Evolutionary conservation across 1,140 invertebrate genomes (phyloP), one percentile per base, ranked within the genome.

Genomic region (Pseudachorutes palmiensis): DNA sequence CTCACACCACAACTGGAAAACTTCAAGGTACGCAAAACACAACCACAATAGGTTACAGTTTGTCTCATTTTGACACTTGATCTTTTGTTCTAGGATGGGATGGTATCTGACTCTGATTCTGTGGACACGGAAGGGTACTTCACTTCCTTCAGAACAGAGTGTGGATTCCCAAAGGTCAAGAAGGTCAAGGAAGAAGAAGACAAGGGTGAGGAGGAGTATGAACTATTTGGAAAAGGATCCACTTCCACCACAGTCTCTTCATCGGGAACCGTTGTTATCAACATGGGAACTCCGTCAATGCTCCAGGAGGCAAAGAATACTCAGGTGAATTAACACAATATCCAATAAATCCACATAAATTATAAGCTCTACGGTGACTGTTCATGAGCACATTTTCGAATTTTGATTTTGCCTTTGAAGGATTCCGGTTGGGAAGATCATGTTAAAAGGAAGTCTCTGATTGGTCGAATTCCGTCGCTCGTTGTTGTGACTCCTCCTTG

Each of bases 101-200:
- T 74, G 2, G 70, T 74, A 1, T 74, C 72, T 49, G 72, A 74
- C 41, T 74, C 72, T 12, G 72, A 74, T 48, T 74, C 72, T 12
- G 72, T 74, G 41, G 94, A 97, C 76, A 94, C 93, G 16, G 94
- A 97, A 79, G 94, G 94, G 14, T 97, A 97, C 78, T 97, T 96
- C 78, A 97, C 94, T 0, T 96, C 92, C 14, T 97, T 97, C 81
- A 92, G 97, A 77, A 87, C 94, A 82, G 94, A 97, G 78, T 94
- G 91, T 64, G 94, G 94, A 1, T 78, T 97, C 36, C 72, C 72
- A 19, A 69, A 68, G 41, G 41, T 62, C 3, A 70, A 70, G 51
- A 92, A 92, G 77, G 90, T 88, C 0, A 78, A 89, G 76, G 89
- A 91, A 77, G 88, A 91, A 14, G 66, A 64, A 26, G 65, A 71